Base-by-base conservation (phyloP, 1,140 invertebrate species). In the Drosophila pectinifera region DNA sequence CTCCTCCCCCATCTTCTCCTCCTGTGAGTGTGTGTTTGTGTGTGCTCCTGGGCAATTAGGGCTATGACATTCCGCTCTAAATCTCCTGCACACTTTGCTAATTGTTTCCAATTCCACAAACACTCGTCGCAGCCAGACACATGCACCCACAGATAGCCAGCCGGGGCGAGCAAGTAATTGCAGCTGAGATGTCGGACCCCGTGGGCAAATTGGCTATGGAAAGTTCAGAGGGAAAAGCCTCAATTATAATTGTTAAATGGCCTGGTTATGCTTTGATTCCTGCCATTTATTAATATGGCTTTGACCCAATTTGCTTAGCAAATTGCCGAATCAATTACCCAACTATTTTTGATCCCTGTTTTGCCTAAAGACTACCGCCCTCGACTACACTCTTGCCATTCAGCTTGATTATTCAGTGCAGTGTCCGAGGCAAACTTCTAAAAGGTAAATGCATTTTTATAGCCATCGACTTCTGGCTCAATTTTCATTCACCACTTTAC, bases 21-120 rank as follows among this genome's bases (percentile, higher is more conserved):
- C 63, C 18, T 31, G 1, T 14, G 24, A 24, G 38, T 53, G 28
- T 45, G 39, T 56, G 24, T 80, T n/a, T 22, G 22, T 22, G 42
- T 79, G 51, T 57, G 75, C 68, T 65, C 56, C 57, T 61, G 74
- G 76, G 80, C 84, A 88, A 88, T 88, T 88, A 88, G 76, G 84
- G 59, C 83, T 83, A 89, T 88, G 83, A 83, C 79, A 88, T 88
- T 88, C 83, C 80, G 84, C 84, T 89, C 84, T 89, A 89, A 89
- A 88, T 83, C 84, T 88, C 56, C 72, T 79, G 83, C 79, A 83
- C 83, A 86, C 79, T 80, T 83, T 83, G 79, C 83, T 89, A 88
- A 88, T 88, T 89, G 83, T 83, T 88, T 89, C 78, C 80, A 88
- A 89, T 88, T 83, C 79, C 84, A 89, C 67, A 77, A 62, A 49